Base-by-base conservation (phyloP, 2,113 vertebrate genomes). In the Erythrocercus mccallii region DNA sequence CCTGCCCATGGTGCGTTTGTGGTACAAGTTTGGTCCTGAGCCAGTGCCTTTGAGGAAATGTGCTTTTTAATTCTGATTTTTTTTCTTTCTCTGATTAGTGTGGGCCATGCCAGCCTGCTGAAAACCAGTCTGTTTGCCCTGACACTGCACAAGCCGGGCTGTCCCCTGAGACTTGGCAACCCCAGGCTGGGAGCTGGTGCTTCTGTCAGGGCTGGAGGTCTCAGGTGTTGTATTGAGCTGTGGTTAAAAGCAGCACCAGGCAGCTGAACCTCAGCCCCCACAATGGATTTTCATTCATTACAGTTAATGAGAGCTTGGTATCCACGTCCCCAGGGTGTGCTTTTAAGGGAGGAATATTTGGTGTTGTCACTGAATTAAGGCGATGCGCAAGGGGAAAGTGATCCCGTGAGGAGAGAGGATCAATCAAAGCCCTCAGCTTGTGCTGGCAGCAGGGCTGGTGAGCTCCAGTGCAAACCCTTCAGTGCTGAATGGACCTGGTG, bases 1-100 rank as follows among this genome's bases (percentile, higher is more conserved):
- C 38, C 31, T 53, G 58, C 10, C 25, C 2, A 0, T 2, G 22
- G 13, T 40, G 50, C 5, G 1, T 44, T n/a, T n/a, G 18, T 3
- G 9, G 9, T 14, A 3, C 5, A 4, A 51, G 40, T 28, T 47
- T 44, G 10, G 4, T 61, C 62, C 38, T 58, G 37, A 71, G 33
- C 31, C 60, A 74, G 15, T 2, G 5, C 61, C 84, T 30, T 38
- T 11, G 23, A 61, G 48, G 35, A 81, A 30, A n/a, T 18, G 17
- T 23, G 31, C 8, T 40, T 40, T 56, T 48, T 22, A 5, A 31
- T 53, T 66, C 19, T 2, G 9, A 33, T 14, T 42, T 44, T 42
- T 44, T 22, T 51, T 9, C 10, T 60, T 58, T 22, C 27, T 69
- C 28, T 51, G 12, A 4, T 65, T 14, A 54, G 5, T 1, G 14